A percentile compares a stretch with the other conserved stretches of the same genome.
Evolutionary conservation across 1,140 invertebrate species (phyloP).

Genomic region (Heliothis subflexa): DNA sequence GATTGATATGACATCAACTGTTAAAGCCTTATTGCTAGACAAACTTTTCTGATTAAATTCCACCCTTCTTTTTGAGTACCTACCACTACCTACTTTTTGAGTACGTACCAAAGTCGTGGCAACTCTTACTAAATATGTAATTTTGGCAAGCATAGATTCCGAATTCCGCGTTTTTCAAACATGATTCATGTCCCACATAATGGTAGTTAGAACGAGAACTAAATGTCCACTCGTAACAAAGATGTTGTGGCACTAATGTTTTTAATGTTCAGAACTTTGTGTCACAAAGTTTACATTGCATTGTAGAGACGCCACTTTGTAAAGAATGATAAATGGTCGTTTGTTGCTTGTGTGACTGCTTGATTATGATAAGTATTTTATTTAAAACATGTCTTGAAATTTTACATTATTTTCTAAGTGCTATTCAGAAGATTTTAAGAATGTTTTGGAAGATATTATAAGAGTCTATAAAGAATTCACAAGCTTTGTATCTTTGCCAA

Average conservation of each 20-base stretch:
- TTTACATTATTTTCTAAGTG: not conserved
- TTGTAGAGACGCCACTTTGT: not conserved
- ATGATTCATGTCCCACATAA: not conserved
- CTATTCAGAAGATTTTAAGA: not conserved
- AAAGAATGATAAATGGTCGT: constrained; percentile 2
- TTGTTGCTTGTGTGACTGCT: not conserved
- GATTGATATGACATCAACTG: too few species aligned
- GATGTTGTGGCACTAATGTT: constrained; percentile 16
- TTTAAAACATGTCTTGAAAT: not conserved
- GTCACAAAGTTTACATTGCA: constrained; percentile 6
- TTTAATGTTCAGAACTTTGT: constrained; percentile 27
- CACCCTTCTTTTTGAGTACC: too few species aligned
- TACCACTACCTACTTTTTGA: too few species aligned
- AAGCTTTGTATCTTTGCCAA: too few species aligned
- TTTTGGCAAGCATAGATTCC: not conserved
- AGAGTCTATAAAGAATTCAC: too few species aligned
- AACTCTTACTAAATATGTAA: not conserved
- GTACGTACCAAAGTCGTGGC: too few species aligned
- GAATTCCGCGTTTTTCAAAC: not conserved
- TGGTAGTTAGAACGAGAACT: not conserved
- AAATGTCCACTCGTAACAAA: constrained; percentile 11
- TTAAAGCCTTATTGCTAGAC: too few species aligned
- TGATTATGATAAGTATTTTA: constrained; percentile 4
- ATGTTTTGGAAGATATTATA: too few species aligned
- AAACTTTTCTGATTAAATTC: too few species aligned